phyloP scores from a whole-genome alignment of 2,888 invertebrate genomes.

The Drosophila longiperda region DNA sequence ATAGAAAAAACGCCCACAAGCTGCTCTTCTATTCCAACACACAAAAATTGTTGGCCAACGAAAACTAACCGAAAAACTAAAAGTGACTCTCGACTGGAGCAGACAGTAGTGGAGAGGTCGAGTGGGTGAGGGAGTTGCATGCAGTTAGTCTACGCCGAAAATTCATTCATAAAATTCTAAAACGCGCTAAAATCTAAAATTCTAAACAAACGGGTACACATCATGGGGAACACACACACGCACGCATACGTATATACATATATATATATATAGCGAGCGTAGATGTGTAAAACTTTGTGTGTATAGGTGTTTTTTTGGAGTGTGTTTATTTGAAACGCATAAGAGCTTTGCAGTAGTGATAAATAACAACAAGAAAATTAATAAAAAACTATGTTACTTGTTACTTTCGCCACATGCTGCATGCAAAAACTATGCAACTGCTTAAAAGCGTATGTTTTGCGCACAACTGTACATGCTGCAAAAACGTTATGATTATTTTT shows the following conservation, averaged over 20 bases:
- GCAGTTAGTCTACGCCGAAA: constrained; percentile 63
- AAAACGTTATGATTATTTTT: constrained; percentile 69
- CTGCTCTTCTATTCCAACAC: neutral
- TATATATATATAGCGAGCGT: constrained; percentile 11
- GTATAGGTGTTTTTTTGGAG: constrained; percentile 4
- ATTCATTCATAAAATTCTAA: constrained; percentile 84
- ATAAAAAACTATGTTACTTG: constrained; percentile 35
- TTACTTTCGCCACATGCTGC: constrained; percentile 4
- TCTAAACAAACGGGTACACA: constrained; percentile 76
- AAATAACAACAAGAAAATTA: constrained; percentile 1
- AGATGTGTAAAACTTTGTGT: constrained; percentile 26
- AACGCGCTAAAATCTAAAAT: constrained; percentile 84
- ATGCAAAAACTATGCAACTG: constrained; percentile 23
- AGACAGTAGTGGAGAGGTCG: neutral
- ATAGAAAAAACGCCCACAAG: constrained; percentile 51
- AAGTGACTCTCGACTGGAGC: constrained; percentile 58
- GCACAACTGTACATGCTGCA: constrained; percentile 63
- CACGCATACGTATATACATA: neutral
- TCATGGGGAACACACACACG: constrained; percentile 2
- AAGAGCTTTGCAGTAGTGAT: constrained; percentile 18
- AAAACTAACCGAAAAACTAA: constrained; percentile 77
- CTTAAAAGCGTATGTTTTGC: constrained; percentile 55
- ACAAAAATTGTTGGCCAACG: constrained; percentile 47
- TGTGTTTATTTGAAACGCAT: constrained; percentile 20
- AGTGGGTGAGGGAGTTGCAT: neutral